phyloP scores from a whole-genome alignment of 2,888 invertebrate species.

The Branchinecta sandiegonensis region DNA sequence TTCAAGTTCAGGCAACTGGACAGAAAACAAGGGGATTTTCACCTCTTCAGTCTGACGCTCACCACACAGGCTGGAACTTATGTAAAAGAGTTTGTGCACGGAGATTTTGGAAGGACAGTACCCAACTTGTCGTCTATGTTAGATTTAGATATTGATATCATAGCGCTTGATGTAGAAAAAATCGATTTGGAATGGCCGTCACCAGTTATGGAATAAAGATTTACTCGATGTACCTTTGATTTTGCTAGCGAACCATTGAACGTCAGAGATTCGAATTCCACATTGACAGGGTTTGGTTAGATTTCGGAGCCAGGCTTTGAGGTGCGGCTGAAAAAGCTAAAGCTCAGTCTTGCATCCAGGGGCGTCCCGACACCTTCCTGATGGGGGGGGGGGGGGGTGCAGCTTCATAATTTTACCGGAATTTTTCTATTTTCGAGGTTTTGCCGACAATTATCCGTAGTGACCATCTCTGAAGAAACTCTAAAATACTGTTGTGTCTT shows the following conservation, averaged over 20 bases:
- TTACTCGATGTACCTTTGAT: neutral
- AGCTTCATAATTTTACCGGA: too few relatives aligned
- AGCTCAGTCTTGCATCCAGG: too few relatives aligned
- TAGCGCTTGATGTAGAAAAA: conserved; percentile 72
- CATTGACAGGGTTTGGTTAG: too few relatives aligned
- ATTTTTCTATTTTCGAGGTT: too few relatives aligned
- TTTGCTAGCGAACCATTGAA: neutral
- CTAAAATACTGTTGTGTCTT: too few relatives aligned
- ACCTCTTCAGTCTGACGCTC: conserved; percentile 48
- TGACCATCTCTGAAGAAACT: too few relatives aligned
- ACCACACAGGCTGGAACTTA: conserved; percentile 86
- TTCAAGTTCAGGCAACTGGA: conserved; percentile 45
- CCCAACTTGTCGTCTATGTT: conserved; percentile 60
- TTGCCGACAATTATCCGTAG: too few relatives aligned
- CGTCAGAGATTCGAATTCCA: too few relatives aligned
- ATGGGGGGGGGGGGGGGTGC: too few relatives aligned
- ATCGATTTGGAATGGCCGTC: conserved; percentile 62
- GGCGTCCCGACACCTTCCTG: too few relatives aligned
- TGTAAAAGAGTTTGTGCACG: conserved; percentile 93
- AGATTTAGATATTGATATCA: conserved; percentile 58
- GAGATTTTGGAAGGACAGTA: conserved; percentile 75
- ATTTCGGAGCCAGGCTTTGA: too few relatives aligned
- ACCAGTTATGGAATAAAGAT: neutral
- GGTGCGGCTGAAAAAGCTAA: too few relatives aligned
- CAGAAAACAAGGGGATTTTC: conserved; percentile 32